Percentiles rank a stretch among this genome's conserved stretches.
phyloP scores from a whole-genome alignment of 2,888 invertebrate species.

The Agonum fuliginosum region DNA sequence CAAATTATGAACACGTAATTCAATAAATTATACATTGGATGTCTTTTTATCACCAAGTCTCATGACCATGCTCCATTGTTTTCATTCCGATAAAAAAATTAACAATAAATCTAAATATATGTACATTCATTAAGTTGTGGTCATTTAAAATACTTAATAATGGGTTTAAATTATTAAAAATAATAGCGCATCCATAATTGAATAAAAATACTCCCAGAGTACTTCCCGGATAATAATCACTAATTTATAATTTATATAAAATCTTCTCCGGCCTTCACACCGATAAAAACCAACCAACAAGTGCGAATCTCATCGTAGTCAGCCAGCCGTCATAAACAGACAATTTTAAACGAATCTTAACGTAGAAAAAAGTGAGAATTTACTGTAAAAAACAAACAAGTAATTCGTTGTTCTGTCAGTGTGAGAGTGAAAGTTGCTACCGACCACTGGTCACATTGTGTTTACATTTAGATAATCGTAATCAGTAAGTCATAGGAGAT shows the following conservation, averaged over 20 bases:
- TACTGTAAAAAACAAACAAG: neutral
- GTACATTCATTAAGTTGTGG: no score
- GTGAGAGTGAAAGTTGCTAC: slow-evolving; percentile 49
- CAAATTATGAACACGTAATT: no score
- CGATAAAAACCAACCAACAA: neutral
- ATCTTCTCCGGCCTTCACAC: neutral
- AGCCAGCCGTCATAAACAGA: neutral
- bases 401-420: neutral
- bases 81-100: no score
- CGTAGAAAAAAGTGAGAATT: neutral
- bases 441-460: slow-evolving; percentile 9
- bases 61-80: no score
- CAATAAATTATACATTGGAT: no score
- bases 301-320: neutral
- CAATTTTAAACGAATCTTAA: neutral
- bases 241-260: slow-evolving; percentile 2
- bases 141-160: no score
- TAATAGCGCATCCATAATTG: neutral
- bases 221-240: neutral
- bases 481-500: slow-evolving; percentile 45
- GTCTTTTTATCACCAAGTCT: no score
- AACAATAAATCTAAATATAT: no score
- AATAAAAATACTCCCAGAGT: neutral
- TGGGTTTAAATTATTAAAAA: neutral
- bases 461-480: slow-evolving; percentile 54